Evolutionary conservation across 1,140 invertebrate genomes (phyloP), one percentile per base, ranked within the genome.

Genomic region (Bombus sylvicola): DNA sequence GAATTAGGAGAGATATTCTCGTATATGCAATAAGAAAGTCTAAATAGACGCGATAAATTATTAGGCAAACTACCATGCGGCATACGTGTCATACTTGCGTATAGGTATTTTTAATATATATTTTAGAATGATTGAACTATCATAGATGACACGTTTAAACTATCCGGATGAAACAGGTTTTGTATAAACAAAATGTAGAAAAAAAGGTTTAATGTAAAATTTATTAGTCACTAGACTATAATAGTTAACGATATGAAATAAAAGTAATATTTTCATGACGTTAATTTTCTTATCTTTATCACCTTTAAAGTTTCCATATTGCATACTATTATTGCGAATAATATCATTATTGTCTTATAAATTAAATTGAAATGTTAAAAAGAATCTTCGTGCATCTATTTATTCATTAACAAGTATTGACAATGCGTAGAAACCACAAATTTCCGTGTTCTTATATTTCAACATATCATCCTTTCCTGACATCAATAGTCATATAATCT

Each of bases 1-100:
- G 82, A 80, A 85, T 85, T 85, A 79, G 76, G 59, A 80, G 77
- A 79, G 83, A 80, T 85, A 85, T 85, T 85, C 77, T 78, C 47
- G 77, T 62, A 62, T 59, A 57, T 25, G 41, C 77, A 85, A 85
- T 64, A 85, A 85, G 77, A 85, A 34, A 62, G 43, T 41, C 0
- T 25, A 43, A 85, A 79, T 41, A 69, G 34, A 28, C 4, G 28
- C 31, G 77, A 80, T 79, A 85, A 85, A 85, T 85, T 85, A 72
- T 85, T 80, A 80, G 68, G 39, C 47, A 34, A 47, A 80, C 41
- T 47, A n/a, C 68, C 47, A 28, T 25, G 41, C 31, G 12, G 13
- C n/a, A 15, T 43, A 47, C 59, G n/a, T 76, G 12, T 76, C 81
- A 31, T 37, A 62, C 22, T 53, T 12, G 22, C 10, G 18, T 39